Base-by-base conservation (phyloP, 1,140 invertebrate species). In the Diprion similis region DNA sequence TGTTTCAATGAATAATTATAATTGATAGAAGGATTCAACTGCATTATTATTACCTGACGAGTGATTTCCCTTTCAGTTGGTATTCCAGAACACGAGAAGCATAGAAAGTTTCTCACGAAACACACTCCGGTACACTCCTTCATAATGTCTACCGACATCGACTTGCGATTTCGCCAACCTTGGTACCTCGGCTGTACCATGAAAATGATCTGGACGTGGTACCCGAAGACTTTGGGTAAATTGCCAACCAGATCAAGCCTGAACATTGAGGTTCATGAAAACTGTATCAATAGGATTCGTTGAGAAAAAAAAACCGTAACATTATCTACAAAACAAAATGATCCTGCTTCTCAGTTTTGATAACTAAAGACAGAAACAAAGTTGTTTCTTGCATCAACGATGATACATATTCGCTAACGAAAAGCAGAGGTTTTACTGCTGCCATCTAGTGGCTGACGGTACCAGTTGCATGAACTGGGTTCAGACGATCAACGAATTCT, bases 151-250 rank as follows among this genome's bases (percentile, higher is more conserved):
- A 75, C 75, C 8, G 59, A 70, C 24, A 64, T 77, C 18, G 70
- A 77, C 68, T 24, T 78, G 9, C 71, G 10, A 65, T 78, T 75
- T 70, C 71, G 18, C 9, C 75, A 77, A 45, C 78, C 77, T 8
- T 78, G 77, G 75, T 73, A 71, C 46, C 69, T 79, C 2, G 73
- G 78, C 64, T 77, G 73, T 48, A 79, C 78, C 4, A 72, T 79
- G 48, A 79, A 77, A 46, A 77, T 59, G 19, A 64, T 79, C 10
- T 78, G 71, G 10, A 13, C 64, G 15, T 78, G 77, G 75, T 78
- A 78, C 51, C 51, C 78, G 10, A 13, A 72, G 18, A 76, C 48
- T 68, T 72, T 79, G 68, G 76, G 78, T 79, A 79, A 76, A 18
- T 15, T 64, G 59, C 1, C 6, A 7, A 15, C 17, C 4, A 15